These are phyloP conservation scores for Prosopocoilus inquinatus DNA, from an alignment of 2,888 invertebrate genomes.

Conservation along the genomic window DNA sequence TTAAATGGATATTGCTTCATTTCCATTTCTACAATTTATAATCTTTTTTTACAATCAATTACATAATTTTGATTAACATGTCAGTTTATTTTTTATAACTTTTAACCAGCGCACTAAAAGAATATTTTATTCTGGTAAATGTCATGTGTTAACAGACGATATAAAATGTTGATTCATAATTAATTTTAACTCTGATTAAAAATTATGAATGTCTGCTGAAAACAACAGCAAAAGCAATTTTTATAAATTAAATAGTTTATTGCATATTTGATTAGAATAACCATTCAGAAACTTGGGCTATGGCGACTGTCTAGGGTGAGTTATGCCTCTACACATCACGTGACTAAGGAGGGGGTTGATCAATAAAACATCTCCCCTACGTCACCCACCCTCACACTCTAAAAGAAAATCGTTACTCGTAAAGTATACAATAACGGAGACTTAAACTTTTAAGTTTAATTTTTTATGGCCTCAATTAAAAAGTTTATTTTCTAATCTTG, in stretches of 20 bases:
- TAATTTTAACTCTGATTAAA: no score
- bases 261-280: slow-evolving; percentile 16
- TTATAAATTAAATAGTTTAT: background rate
- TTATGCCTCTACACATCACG: slow-evolving; percentile 50
- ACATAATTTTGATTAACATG: no score
- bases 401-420: slow-evolving; percentile 52
- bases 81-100: no score
- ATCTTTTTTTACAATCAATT: no score
- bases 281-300: slow-evolving; percentile 18
- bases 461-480: background rate
- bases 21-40: background rate
- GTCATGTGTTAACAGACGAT: no score
- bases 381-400: slow-evolving; percentile 41
- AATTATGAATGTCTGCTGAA: no score
- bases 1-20: slow-evolving; percentile 6
- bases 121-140: no score
- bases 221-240: no score
- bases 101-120: no score
- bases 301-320: slow-evolving; percentile 46
- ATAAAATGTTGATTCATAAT: no score
- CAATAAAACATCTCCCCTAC: slow-evolving; percentile 56
- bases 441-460: slow-evolving; percentile 17
- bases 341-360: slow-evolving; percentile 54
- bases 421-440: slow-evolving; percentile 45
- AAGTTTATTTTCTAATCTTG: no score